Percentiles rank a stretch among this genome's conserved stretches.
Conservation (phyloP, 2,888 invertebrate species). For the Agrotis exclamationis region DNA sequence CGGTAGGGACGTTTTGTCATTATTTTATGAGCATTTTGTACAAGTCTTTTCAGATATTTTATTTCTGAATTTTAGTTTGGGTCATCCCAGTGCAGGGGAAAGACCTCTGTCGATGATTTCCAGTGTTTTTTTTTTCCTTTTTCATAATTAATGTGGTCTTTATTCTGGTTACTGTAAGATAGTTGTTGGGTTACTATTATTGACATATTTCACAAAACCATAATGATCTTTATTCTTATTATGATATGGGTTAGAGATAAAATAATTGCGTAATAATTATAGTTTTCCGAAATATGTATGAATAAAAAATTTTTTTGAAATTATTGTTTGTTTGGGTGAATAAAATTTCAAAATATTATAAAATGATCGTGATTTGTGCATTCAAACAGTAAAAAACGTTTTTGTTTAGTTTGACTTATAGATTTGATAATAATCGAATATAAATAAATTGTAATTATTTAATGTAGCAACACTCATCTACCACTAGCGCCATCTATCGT, state of each 20-base stretch:
- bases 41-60: neutral
- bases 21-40: neutral
- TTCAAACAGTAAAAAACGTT: neutral
- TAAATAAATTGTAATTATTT: neutral
- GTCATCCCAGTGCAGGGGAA: no score
- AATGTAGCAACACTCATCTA: constrained; percentile 1
- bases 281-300: constrained; percentile 6
- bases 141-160: neutral
- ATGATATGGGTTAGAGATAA: neutral
- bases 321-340: no score
- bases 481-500: constrained; percentile 44
- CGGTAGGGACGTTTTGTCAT: neutral
- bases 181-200: neutral
- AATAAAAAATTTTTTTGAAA: no score
- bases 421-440: neutral
- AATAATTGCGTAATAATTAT: neutral
- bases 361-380: constrained; percentile 2
- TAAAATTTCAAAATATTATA: constrained; percentile 12
- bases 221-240: neutral
- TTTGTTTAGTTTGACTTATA: neutral
- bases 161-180: neutral
- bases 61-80: neutral
- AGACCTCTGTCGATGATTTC: no score
- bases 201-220: no score
- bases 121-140: no score